Evolutionary conservation across 1,140 invertebrate species (phyloP).

Genomic region (Aphelenchoides fujianensis): DNA sequence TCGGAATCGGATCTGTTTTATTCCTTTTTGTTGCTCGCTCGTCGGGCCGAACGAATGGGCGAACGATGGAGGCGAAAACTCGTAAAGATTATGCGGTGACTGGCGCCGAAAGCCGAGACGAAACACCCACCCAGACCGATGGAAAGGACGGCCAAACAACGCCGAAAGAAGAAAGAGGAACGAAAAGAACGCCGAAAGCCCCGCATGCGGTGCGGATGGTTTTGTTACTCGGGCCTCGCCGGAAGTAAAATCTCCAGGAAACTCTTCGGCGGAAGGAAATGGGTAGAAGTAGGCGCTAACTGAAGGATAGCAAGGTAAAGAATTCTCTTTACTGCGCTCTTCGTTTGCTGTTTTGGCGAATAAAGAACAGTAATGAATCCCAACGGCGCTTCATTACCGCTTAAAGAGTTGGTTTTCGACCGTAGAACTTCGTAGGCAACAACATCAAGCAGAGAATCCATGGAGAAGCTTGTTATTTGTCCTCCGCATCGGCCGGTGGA

Average conservation of each 20-base stretch:
- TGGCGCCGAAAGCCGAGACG: no score
- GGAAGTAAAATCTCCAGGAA: constrained; percentile 7
- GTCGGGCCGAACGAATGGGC: no score
- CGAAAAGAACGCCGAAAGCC: background rate
- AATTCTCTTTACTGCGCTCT: no score
- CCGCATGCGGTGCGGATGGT: background rate
- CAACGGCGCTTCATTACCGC: no score
- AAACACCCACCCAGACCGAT: background rate
- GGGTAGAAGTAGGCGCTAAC: background rate
- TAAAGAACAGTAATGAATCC: no score
- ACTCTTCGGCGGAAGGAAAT: constrained; percentile 15
- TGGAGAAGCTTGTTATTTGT: background rate
- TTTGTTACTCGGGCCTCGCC: background rate
- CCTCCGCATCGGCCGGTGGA: background rate
- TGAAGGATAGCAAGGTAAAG: no score
- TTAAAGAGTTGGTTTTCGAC: no score
- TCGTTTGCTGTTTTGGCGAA: no score
- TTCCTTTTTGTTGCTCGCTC: no score
- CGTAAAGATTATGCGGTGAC: background rate
- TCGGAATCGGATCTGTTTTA: no score
- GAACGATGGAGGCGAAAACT: background rate
- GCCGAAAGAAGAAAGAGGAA: background rate
- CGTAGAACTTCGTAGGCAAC: no score
- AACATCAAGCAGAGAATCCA: no score
- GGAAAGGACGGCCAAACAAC: background rate